Evolutionary conservation across 2,888 invertebrate genomes (phyloP).

Genomic region (Sphaerophoria rueppellii): DNA sequence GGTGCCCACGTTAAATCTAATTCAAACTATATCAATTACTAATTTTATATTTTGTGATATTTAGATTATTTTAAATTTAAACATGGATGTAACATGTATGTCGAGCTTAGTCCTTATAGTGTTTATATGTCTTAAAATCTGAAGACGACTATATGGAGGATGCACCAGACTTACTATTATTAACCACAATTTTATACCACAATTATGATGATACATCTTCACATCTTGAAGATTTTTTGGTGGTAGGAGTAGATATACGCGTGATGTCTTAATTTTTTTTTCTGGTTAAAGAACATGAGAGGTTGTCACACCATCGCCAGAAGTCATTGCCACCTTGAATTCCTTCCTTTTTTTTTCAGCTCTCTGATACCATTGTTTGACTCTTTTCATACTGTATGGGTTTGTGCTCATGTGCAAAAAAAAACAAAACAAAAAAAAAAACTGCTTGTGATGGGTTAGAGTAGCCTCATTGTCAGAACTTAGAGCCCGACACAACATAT

Average conservation of each 20-base stretch:
- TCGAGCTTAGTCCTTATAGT: neutral
- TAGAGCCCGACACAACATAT: slow-evolving; percentile 45
- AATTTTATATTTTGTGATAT: neutral
- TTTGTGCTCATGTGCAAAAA: neutral
- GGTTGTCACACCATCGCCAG: slow-evolving; percentile 49
- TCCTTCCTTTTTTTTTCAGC: slow-evolving; percentile 53
- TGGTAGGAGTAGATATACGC: neutral
- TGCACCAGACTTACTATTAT: slow-evolving; percentile 12
- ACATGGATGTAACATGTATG: slow-evolving; percentile 53
- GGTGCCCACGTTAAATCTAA: no score
- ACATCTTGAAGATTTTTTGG: slow-evolving; percentile 2
- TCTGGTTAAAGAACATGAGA: neutral
- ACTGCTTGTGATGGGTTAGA: slow-evolving; percentile 66
- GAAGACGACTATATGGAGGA: slow-evolving; percentile 8
- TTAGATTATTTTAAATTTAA: slow-evolving; percentile 20
- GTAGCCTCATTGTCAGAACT: slow-evolving; percentile 70
- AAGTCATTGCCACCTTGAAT: slow-evolving; percentile 70
- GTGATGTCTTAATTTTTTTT: neutral
- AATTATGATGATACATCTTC: no score
- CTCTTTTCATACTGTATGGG: neutral
- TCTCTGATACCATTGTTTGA: slow-evolving; percentile 56
- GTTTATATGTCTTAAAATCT: neutral
- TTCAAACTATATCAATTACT: no score
- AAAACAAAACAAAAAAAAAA: slow-evolving; percentile 44
- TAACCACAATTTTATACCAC: no score